phyloP scores from a whole-genome alignment of 2,888 invertebrate species.

The Lissocephala sabroskyi region DNA sequence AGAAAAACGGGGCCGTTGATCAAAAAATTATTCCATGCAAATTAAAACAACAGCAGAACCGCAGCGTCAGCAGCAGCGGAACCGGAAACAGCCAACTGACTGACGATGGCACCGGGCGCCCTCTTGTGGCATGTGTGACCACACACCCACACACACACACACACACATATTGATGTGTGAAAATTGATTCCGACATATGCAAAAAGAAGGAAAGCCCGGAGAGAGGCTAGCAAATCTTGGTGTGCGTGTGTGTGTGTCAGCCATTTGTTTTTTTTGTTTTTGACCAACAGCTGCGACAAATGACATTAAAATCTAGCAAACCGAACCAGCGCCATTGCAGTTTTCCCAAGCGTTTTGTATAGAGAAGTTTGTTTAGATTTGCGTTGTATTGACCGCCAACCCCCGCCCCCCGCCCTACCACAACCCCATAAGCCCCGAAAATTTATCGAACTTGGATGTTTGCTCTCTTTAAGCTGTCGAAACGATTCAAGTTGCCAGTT shows the following conservation, averaged over 20 bases:
- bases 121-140: too few relatives aligned
- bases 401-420: too few relatives aligned
- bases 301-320: slow-evolving; percentile 49
- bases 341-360: too few relatives aligned
- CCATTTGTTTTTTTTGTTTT: slow-evolving; percentile 35
- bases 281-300: slow-evolving; percentile 47
- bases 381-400: too few relatives aligned
- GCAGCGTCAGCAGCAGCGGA: slow-evolving; percentile 5
- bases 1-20: slow-evolving; percentile 23
- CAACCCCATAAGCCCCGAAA: too few relatives aligned
- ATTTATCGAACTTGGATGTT: slow-evolving; percentile 20
- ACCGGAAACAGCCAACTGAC: slow-evolving; percentile 28
- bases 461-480: slow-evolving; percentile 14
- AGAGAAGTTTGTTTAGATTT: too few relatives aligned
- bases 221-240: neutral
- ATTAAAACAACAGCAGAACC: slow-evolving; percentile 18
- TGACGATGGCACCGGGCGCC: neutral
- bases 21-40: slow-evolving; percentile 35
- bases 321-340: neutral
- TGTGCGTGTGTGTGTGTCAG: slow-evolving; percentile 28
- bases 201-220: neutral
- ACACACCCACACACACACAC: too few relatives aligned
- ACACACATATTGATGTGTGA: slow-evolving; percentile 8
- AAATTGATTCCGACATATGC: too few relatives aligned
- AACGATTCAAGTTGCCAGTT: slow-evolving; percentile 38